A percentile compares a stretch with the other conserved stretches of the same genome.
Conservation (phyloP, 2,888 invertebrate genomes). For the Eristalis intricaria region DNA sequence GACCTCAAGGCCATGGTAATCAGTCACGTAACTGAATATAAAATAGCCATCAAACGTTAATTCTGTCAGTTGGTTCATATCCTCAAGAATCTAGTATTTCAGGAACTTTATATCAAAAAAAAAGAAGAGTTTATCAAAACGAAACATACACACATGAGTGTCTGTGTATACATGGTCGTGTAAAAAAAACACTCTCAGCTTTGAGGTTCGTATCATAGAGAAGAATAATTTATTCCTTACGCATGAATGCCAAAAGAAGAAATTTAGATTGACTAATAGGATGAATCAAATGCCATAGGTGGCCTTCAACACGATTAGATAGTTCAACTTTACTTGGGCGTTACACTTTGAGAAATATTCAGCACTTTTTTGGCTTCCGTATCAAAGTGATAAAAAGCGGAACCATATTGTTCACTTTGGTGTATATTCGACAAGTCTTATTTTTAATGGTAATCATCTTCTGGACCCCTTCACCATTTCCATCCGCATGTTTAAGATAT, state of each 20-base stretch:
- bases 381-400: no score
- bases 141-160: not conserved
- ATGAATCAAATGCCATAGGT: not conserved
- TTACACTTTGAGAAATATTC: no score
- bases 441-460: no score
- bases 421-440: no score
- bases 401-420: no score
- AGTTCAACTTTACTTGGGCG: no score
- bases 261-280: not conserved
- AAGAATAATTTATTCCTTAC: not conserved
- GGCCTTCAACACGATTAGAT: not conserved
- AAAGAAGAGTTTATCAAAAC: not conserved
- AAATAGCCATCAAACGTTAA: not conserved
- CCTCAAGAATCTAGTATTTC: not conserved
- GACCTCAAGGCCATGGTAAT: not conserved
- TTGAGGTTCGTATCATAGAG: not conserved
- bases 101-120: not conserved
- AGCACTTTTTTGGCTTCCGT: no score
- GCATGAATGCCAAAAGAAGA: not conserved
- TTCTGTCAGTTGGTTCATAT: not conserved
- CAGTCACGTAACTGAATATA: slow-evolving; percentile 1
- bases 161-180: not conserved
- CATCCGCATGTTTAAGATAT: no score
- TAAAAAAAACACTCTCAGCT: not conserved
- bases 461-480: no score